A percentile compares a stretch with the other conserved stretches of the same genome.
Conservation (phyloP, 2,797 vertebrate genomes). For the Tapera naevia region DNA sequence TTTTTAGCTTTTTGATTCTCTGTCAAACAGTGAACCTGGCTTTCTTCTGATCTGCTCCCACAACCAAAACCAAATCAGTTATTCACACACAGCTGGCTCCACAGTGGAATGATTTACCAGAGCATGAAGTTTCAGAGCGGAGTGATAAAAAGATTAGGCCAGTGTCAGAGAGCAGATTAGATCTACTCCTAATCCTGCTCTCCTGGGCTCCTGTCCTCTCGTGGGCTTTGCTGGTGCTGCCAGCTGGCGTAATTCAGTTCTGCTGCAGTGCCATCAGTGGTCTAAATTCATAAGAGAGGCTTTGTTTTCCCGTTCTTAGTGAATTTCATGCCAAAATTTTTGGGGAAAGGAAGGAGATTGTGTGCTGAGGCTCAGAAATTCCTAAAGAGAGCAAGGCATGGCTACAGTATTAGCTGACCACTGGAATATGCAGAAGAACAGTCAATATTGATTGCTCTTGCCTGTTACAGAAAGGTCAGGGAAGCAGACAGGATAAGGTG, state of each 20-base stretch:
- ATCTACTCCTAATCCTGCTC: neutral
- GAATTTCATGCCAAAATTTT: neutral
- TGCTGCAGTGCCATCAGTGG: neutral
- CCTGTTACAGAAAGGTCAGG: neutral
- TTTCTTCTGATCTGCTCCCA: slow-evolving; percentile 15
- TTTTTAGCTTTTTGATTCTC: neutral
- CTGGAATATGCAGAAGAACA: neutral
- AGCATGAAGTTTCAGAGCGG: slow-evolving; percentile 28
- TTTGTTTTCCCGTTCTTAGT: neutral
- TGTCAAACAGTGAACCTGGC: neutral
- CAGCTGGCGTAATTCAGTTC: neutral
- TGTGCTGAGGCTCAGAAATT: neutral
- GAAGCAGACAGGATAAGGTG: neutral
- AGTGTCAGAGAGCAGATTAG: slow-evolving; percentile 26
- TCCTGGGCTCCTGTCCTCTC: neutral
- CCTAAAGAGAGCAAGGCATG: neutral
- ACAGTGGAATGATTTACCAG: slow-evolving; percentile 40
- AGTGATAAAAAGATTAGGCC: slow-evolving; percentile 29
- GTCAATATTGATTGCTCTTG: neutral
- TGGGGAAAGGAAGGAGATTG: neutral
- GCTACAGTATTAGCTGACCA: neutral
- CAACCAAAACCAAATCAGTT: slow-evolving; percentile 1
- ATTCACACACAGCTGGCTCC: slow-evolving; percentile 4
- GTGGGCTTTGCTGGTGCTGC: neutral
- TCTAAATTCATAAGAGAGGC: neutral